Evolutionary conservation across 2,888 invertebrate genomes (phyloP), one percentile per base, ranked within the genome.

Genomic region (Ectemnius continuus): DNA sequence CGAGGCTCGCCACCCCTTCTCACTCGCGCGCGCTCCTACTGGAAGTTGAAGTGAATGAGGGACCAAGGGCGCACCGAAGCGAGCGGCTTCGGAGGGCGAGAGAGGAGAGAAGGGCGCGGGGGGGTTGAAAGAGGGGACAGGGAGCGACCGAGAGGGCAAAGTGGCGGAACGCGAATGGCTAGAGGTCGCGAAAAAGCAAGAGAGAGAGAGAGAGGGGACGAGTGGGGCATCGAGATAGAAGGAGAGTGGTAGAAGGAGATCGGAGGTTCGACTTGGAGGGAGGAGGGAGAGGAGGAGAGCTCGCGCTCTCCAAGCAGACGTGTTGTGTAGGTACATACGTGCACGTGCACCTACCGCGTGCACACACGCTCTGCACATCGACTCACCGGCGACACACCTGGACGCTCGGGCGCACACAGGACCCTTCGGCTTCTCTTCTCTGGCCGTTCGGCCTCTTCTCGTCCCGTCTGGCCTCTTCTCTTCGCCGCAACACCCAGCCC

Each of bases 31-130:
- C 23, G 65, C 71, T 68, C 48, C 66, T 58, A 66, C 69, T 76
- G 75, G 79, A 80, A 83, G 83, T 79, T 71, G 81, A 84, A 77
- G 73, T 79, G 76, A 81, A 83, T 77, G 81, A 80, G 78, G 81
- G 76, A 78, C 76, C 71, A 52, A 66, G 75, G 61, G 62, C 73
- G 63, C 57, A 70, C 70, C 52, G 75, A 70, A 77, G 60, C 67
- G 72, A 61, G 63, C 70, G 63, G 67, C 74, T 36, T 4, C n/a
- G 28, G 47, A 57, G 58, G 65, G 70, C 52, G 45, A 46, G 64
- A 56, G 62, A 58, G 46, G 36, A 58, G 64, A 28, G 47, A 57
- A 56, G 61, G 73, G 59, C 56, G 8, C n/a, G 52, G 64, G 63
- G 45, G 14, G 23, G 63, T 18, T 45, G 14, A 56, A 36, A 56